Evolutionary conservation across 1,140 invertebrate species (phyloP), one percentile per base, ranked within the genome.

Genomic region (Drosophila gunungcola): DNA sequence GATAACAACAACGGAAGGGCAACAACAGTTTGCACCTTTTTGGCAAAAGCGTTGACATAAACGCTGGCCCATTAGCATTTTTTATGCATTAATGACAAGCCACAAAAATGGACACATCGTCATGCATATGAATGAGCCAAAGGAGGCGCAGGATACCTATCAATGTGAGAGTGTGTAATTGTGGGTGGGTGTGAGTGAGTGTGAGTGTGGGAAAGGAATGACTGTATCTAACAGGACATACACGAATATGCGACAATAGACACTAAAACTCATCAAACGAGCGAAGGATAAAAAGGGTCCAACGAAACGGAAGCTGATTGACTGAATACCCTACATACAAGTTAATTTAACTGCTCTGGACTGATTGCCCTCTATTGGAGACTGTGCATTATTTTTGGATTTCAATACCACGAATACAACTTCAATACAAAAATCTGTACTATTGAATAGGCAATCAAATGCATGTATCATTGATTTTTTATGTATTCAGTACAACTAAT

Each of bases 71-170:
- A 88, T 86, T 86, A 86, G 75, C 84, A 86, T 86, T 86, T 86
- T 86, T 86, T 86, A 88, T 86, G 83, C 83, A 86, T 86, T 88
- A 86, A 86, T 86, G 83, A 86, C 83, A 86, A 88, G 83, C 83
- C 83, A 83, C 83, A 83, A 88, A 88, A 86, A 86, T 86, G 83
- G 83, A 88, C 83, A 88, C 83, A 86, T 86, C 84, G 83, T 86
- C 83, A 86, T 86, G 83, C 83, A 86, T 86, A 86, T 88, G 83
- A 86, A 86, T 86, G 83, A 86, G 73, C 36, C 27, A 42, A 58
- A 61, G 49, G 34, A 54, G 70, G 57, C 48, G 27, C 69, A 72
- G 39, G 53, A 58, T 49, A 38, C 60, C 63, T 42, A 63, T 63
- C 61, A 56, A 61, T 63, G 61, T 60, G 61, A 43, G 55, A 16